Conservation (phyloP, 2,797 vertebrate species). For the Sarcoramphus papa region DNA sequence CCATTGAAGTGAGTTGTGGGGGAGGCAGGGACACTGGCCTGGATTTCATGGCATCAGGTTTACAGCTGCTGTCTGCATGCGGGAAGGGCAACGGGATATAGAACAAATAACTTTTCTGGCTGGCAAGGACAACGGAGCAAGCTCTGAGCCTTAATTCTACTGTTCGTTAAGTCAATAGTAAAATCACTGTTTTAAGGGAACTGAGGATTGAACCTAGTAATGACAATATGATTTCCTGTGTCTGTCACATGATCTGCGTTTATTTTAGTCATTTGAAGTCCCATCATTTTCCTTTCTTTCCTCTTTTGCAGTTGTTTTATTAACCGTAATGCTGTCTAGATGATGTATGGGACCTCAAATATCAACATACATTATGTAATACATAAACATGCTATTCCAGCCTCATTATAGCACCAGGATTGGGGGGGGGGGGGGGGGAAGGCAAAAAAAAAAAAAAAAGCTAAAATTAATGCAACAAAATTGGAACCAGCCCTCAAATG, state of each 20-base stretch:
- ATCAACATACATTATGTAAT: background rate
- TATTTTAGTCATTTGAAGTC: background rate
- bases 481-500: background rate
- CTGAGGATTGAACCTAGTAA: background rate
- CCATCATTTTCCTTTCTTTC: background rate
- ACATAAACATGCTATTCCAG: background rate
- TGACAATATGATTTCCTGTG: background rate
- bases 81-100: background rate
- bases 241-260: background rate
- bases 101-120: background rate
- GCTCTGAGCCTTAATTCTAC: background rate
- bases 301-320: background rate
- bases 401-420: background rate
- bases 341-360: background rate
- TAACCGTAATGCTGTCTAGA: background rate
- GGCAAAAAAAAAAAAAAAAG: fast-evolving
- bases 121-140: background rate
- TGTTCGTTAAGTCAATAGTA: fast-evolving
- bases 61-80: background rate
- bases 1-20: background rate
- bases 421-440: fast-evolving
- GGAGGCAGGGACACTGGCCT: background rate
- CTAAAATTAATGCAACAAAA: background rate
- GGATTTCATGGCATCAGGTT: conserved; percentile 5
- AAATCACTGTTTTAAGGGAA: background rate